A percentile compares a stretch with the other conserved stretches of the same genome.
phyloP scores from a whole-genome alignment of 2,113 vertebrate species.

The Aegithalos caudatus region DNA sequence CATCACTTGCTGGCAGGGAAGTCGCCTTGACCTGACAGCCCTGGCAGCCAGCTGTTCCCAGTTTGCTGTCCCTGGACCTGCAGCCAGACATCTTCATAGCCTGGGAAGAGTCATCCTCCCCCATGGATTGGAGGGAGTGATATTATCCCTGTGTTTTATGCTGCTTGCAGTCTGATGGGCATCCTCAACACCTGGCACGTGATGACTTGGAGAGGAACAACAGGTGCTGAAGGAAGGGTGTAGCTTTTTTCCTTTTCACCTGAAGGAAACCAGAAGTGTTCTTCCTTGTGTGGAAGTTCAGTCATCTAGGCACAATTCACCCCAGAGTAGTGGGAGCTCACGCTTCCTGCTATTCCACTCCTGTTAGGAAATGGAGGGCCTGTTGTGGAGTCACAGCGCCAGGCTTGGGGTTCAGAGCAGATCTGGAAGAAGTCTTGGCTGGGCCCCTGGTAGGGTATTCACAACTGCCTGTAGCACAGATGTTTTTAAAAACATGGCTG shows the following conservation, averaged over 20 bases:
- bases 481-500: background rate
- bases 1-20: background rate
- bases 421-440: background rate
- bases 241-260: background rate
- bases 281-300: background rate
- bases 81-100: background rate
- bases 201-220: background rate
- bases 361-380: background rate
- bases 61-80: background rate
- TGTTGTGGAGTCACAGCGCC: background rate
- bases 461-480: background rate
- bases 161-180: background rate
- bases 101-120: background rate
- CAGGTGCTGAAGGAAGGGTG: background rate
- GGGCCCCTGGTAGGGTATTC: fast-evolving
- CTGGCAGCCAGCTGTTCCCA: background rate
- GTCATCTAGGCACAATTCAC: background rate
- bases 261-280: background rate
- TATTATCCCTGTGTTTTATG: background rate
- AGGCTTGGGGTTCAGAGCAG: fast-evolving
- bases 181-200: fast-evolving
- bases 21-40: background rate
- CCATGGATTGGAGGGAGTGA: background rate
- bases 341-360: fast-evolving
- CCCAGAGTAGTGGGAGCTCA: background rate